Evolutionary conservation across 2,888 invertebrate genomes (phyloP).

Genomic region (Xiphydria camelus): DNA sequence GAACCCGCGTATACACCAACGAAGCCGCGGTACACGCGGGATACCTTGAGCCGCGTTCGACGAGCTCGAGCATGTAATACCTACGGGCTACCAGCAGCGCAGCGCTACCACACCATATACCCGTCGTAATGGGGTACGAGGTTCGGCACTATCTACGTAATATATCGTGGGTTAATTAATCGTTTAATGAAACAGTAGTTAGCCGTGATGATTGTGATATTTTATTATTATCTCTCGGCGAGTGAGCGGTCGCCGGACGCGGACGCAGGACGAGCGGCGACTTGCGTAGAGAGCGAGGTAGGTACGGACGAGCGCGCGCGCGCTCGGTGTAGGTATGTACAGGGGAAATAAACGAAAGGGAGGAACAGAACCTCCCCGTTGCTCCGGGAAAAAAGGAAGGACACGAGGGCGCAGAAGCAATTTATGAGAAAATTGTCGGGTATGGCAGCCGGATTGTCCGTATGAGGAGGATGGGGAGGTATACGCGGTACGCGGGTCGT

Average conservation of each 20-base stretch:
- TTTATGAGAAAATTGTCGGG: constrained; percentile 40
- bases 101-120: constrained; percentile 11
- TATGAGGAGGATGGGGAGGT: too few relatives aligned
- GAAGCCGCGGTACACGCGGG: too few relatives aligned
- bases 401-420: constrained; percentile 34
- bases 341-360: constrained; percentile 8
- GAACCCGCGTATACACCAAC: too few relatives aligned
- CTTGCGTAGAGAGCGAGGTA: constrained; percentile 13
- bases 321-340: too few relatives aligned
- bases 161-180: constrained; percentile 54
- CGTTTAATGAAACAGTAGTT: constrained; percentile 56
- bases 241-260: constrained; percentile 6
- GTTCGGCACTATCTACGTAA: constrained; percentile 43
- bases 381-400: constrained; percentile 8
- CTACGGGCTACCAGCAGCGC: not conserved
- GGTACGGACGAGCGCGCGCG: constrained; percentile 10
- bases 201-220: constrained; percentile 54
- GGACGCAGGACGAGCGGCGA: constrained; percentile 13
- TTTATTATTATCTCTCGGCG: constrained; percentile 38
- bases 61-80: too few relatives aligned
- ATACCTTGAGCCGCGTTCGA: too few relatives aligned
- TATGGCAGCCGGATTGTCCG: constrained; percentile 22
- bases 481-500: too few relatives aligned
- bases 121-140: constrained; percentile 18
- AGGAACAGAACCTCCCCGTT: constrained; percentile 8